These are phyloP conservation scores for Pseudopipra pipra DNA, from an alignment of 2,113 vertebrate species.

Conservation along the genomic window DNA sequence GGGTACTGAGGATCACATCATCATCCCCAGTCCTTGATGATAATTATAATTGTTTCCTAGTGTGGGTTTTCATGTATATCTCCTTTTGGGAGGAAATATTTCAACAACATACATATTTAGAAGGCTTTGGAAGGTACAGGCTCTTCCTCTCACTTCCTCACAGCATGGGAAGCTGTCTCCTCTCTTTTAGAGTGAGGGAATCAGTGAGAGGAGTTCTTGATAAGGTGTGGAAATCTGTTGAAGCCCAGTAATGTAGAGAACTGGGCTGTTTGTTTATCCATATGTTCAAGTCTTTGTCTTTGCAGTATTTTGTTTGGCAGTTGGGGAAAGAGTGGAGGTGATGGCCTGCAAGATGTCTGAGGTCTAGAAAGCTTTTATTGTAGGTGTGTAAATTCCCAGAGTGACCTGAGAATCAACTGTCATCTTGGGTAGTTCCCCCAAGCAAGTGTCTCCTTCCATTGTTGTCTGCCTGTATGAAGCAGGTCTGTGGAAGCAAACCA, in stretches of 20 bases:
- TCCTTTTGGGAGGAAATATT: not conserved
- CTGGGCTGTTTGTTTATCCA: not conserved
- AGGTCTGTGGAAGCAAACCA: not conserved
- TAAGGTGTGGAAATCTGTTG: not conserved
- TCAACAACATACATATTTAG: not conserved
- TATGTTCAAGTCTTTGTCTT: not conserved
- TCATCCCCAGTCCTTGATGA: not conserved
- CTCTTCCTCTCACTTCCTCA: not conserved
- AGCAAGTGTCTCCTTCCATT: not conserved
- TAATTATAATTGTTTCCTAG: not conserved
- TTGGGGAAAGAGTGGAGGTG: not conserved
- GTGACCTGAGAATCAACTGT: not conserved
- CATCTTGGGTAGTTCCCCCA: not conserved
- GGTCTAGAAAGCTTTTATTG: not conserved
- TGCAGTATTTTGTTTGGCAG: not conserved
- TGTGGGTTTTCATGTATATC: not conserved
- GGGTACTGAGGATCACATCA: not conserved
- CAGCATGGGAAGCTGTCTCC: not conserved
- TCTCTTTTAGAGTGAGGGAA: not conserved
- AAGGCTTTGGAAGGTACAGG: not conserved
- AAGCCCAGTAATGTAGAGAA: not conserved
- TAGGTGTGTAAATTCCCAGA: not conserved
- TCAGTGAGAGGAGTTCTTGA: not conserved
- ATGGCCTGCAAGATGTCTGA: not conserved
- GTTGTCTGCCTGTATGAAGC: not conserved